Evolutionary conservation across 2,797 vertebrate genomes (phyloP).

Genomic region (Characodon lateralis): DNA sequence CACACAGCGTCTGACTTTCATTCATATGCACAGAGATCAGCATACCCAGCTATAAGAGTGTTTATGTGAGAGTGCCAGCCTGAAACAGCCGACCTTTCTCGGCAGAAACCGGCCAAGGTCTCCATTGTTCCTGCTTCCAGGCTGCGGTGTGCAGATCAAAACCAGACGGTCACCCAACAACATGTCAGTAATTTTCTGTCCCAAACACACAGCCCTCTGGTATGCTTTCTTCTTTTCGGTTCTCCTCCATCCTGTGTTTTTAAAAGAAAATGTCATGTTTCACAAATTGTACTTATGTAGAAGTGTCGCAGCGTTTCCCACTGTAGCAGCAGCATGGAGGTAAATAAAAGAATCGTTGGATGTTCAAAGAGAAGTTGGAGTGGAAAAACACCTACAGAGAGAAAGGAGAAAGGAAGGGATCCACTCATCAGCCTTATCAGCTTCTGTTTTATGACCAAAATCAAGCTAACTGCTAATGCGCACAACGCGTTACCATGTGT

Average conservation of each 20-base stretch:
- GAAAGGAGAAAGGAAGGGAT: constrained; percentile 4
- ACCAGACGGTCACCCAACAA: constrained; percentile 64
- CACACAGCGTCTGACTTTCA: constrained; percentile 42
- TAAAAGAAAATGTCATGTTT: constrained; percentile 38
- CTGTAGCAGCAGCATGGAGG: constrained; percentile 12
- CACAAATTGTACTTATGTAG: constrained; percentile 34
- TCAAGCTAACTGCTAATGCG: constrained; percentile 8
- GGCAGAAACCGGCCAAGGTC: constrained; percentile 50
- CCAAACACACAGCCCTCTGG: constrained; percentile 56
- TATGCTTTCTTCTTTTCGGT: constrained; percentile 57
- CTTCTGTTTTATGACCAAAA: constrained; percentile 12
- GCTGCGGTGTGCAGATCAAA: constrained; percentile 67
- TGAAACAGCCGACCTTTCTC: constrained; percentile 59
- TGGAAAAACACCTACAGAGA: not conserved
- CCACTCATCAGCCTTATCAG: not conserved
- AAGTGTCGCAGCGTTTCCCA: constrained; percentile 10
- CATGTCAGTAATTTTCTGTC: constrained; percentile 68
- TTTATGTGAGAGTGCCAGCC: constrained; percentile 65
- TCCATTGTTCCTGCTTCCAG: constrained; percentile 63
- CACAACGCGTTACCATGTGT: constrained; percentile 24
- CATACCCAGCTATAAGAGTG: constrained; percentile 45
- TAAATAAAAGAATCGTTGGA: constrained; percentile 1
- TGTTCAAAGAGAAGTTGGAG: not conserved
- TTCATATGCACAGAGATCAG: constrained; percentile 44
- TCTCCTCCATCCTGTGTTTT: constrained; percentile 25